Evolutionary conservation across 1,140 invertebrate genomes (phyloP).

Genomic region (Medauroidea extradentata): DNA sequence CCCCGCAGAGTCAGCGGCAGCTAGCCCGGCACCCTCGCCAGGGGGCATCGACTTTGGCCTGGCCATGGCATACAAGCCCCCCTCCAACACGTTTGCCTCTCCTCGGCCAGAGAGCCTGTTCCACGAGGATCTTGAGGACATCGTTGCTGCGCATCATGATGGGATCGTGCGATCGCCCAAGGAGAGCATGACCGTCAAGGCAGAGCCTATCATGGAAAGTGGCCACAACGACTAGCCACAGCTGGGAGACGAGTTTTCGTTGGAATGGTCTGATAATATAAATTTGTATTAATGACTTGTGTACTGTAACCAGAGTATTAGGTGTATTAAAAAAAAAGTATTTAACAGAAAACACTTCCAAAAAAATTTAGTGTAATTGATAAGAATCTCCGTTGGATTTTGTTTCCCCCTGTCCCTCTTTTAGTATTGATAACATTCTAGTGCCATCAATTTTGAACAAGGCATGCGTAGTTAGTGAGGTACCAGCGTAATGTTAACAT

Average conservation of each 20-base stretch:
- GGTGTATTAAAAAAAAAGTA: not conserved
- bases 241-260: no score
- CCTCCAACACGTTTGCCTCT: slow-evolving; percentile 50
- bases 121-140: slow-evolving; percentile 37
- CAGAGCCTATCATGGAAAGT: slow-evolving; percentile 4
- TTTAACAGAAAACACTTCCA: not conserved
- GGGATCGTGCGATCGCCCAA: not conserved
- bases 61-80: slow-evolving; percentile 59
- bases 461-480: no score
- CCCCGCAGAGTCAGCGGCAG: not conserved
- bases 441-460: no score
- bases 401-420: not conserved
- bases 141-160: slow-evolving; percentile 30
- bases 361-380: not conserved
- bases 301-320: not conserved
- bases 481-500: no score
- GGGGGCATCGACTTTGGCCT: slow-evolving; percentile 19
- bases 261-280: no score
- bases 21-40: slow-evolving; percentile 37
- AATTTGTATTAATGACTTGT: no score
- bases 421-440: not conserved
- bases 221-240: no score
- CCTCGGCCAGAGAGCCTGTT: slow-evolving; percentile 59
- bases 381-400: no score
- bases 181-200: slow-evolving; percentile 9